These are phyloP conservation scores for Oncorhynchus masou DNA, from an alignment of 2,113 vertebrate genomes.

Conservation along the genomic window DNA sequence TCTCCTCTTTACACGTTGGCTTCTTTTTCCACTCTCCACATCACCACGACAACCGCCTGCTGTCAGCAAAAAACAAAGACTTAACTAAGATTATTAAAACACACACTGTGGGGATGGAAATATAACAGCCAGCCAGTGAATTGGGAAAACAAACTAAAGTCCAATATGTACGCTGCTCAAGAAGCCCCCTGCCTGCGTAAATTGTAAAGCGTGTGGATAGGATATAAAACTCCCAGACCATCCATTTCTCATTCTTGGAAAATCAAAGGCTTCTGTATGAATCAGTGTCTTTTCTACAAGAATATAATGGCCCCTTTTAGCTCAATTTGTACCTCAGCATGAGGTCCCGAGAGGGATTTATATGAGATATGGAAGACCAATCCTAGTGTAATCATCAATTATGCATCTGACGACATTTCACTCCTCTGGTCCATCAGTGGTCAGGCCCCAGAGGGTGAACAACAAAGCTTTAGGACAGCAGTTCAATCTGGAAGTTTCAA, in stretches of 20 bases:
- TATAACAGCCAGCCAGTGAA: neutral
- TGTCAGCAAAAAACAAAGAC: slow-evolving; percentile 48
- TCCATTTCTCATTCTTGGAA: neutral
- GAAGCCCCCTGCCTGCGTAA: neutral
- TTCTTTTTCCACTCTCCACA: slow-evolving; percentile 26
- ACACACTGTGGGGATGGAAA: neutral
- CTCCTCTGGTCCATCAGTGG: neutral
- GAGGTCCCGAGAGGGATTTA: slow-evolving; percentile 14
- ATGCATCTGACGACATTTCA: neutral
- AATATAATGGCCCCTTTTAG: slow-evolving; percentile 15
- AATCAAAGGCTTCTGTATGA: slow-evolving; percentile 19
- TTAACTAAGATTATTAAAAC: slow-evolving; percentile 31
- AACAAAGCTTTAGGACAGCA: neutral
- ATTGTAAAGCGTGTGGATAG: neutral
- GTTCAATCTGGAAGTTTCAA: neutral
- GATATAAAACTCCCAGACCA: neutral
- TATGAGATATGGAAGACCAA: slow-evolving; percentile 5
- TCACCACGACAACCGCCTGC: slow-evolving; percentile 40
- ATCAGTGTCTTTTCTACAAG: slow-evolving; percentile 2
- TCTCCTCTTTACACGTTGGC: slow-evolving; percentile 10
- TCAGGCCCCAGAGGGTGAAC: neutral
- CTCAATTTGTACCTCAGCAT: slow-evolving; percentile 37
- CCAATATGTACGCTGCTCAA: neutral
- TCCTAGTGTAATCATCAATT: slow-evolving; percentile 25
- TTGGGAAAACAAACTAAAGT: slow-evolving; percentile 2